Evolutionary conservation across 2,888 invertebrate species (phyloP), one percentile per base, ranked within the genome.

Genomic region (Drosophila prostipennis): DNA sequence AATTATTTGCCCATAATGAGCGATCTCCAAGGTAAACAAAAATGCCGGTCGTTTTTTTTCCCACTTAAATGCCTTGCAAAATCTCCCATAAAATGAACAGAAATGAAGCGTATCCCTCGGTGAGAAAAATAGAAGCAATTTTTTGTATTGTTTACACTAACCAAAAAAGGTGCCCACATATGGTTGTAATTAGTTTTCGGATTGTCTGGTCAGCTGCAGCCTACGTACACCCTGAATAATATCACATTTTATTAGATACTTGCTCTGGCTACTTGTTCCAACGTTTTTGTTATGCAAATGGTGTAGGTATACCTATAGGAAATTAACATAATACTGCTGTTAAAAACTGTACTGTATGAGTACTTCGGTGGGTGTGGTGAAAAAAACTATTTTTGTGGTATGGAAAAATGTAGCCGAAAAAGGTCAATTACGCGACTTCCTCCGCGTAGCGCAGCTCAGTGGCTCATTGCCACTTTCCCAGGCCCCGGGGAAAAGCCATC

Each of bases 351-450:
- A 46, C 65, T 42, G 16, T 32, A 34, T 5, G 37, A n/a, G 26
- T 65, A 46, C 37, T 37, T 46, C 19, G 79, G 4, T 74, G 26
- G 79, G 4, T 74, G 75, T n/a, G 84, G 84, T 65, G 67, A 54
- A 34, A 56, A 45, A 59, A 59, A 68, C 54, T 65, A 56, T 60
- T 61, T 61, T 61, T 45, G 60, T 60, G 61, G 60, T 19, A 39
- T 58, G 72, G 56, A 63, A 68, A 68, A 60, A 32, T 74, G 54
- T 71, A 34, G 65, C 75, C 79, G 51, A 81, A 85, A 82, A 87
- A 82, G 82, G 85, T 82, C 85, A 87, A 85, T 82, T 85, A 67
- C 57, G 76, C 85, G 86, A 85, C 75, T 82, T 72, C 59, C 54
- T 49, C 57, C 64, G 42, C 49, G 40, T 23, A 26, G 52, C 53